Conservation (phyloP, 2,797 vertebrate genomes). For the Gymnoscopelus braueri region DNA sequence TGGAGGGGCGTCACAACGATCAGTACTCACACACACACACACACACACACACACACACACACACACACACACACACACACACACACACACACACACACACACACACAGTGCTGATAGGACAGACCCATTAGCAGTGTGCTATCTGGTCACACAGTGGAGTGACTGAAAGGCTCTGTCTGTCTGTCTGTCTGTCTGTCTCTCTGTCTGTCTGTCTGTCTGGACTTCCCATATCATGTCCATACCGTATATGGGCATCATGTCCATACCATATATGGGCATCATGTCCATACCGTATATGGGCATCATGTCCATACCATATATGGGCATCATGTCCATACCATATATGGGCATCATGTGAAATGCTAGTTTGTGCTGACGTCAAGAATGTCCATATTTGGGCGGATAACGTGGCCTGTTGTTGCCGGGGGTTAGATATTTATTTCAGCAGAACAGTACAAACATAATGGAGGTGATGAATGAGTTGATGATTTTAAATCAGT, state of each 20-base stretch:
- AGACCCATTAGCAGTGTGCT: constrained; percentile 92
- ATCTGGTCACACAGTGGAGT: constrained; percentile 88
- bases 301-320: constrained; percentile 78
- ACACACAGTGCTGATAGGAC: constrained; percentile 87
- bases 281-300: constrained; percentile 85
- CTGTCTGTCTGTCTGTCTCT: no score
- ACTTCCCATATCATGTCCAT: constrained; percentile 66
- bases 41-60: constrained; percentile 18
- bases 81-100: constrained; percentile 10
- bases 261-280: constrained; percentile 65
- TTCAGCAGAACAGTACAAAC: no score
- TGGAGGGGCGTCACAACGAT: constrained; percentile 84
- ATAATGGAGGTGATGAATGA: no score
- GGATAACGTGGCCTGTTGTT: no score
- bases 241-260: constrained; percentile 85
- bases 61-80: constrained; percentile 10
- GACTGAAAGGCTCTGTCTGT: constrained; percentile 90
- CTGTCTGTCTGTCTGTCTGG: constrained; percentile 13
- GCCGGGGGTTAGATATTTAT: no score
- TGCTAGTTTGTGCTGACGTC: no score
- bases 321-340: constrained; percentile 56
- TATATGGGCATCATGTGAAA: no score
- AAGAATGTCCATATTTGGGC: no score
- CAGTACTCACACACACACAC: constrained; percentile 56
- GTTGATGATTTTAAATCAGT: no score